A percentile compares a stretch with the other conserved stretches of the same genome.
phyloP scores from a whole-genome alignment of 2,113 vertebrate genomes.

The Pomatostomus ruficeps region DNA sequence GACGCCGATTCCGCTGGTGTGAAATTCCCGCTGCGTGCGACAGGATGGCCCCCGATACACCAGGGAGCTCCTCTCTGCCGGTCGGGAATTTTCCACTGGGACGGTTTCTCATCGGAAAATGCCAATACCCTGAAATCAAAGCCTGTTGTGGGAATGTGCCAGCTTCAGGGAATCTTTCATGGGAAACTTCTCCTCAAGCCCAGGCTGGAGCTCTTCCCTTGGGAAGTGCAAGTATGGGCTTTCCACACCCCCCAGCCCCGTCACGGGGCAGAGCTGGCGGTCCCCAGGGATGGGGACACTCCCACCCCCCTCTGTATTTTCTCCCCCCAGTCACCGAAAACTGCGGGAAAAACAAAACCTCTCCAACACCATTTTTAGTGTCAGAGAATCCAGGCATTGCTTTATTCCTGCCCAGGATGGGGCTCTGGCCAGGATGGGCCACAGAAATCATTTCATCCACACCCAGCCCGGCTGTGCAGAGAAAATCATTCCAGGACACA shows the following conservation, averaged over 20 bases:
- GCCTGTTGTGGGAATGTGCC: not conserved
- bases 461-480: too few species aligned
- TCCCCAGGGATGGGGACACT: not conserved
- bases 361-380: too few species aligned
- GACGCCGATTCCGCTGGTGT: not conserved
- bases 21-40: rapidly evolving
- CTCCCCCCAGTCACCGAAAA: too few species aligned
- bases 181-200: not conserved
- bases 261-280: not conserved
- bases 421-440: too few species aligned
- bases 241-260: too few species aligned
- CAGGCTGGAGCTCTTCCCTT: not conserved
- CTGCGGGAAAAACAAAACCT: too few species aligned
- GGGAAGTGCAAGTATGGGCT: rapidly evolving
- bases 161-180: not conserved
- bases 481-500: too few species aligned
- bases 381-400: too few species aligned
- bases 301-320: not conserved
- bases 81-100: not conserved
- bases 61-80: not conserved
- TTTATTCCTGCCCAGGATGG: too few species aligned
- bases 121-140: not conserved
- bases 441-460: too few species aligned
- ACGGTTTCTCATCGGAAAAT: slow-evolving; percentile 22
- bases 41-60: not conserved